Evolutionary conservation across 2,888 invertebrate species (phyloP).

Genomic region (Macrosiphum euphorbiae): DNA sequence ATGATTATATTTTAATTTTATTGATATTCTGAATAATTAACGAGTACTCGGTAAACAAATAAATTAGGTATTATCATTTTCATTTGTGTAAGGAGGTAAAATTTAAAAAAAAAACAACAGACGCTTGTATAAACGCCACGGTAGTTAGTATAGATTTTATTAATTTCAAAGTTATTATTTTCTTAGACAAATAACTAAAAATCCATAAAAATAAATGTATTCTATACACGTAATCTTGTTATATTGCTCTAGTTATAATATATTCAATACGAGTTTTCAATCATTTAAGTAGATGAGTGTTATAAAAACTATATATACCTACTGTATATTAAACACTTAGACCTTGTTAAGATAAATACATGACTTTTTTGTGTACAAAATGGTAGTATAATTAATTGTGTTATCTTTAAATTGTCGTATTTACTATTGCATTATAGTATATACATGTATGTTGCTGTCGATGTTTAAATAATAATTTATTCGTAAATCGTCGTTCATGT

Average conservation of each 20-base stretch:
- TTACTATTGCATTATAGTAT: background rate
- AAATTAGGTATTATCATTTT: background rate
- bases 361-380: conserved; percentile 1
- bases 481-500: background rate
- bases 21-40: background rate
- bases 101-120: background rate
- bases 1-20: conserved; percentile 6
- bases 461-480: background rate
- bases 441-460: background rate
- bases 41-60: background rate
- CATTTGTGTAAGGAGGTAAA: background rate
- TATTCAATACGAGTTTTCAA: conserved; percentile 43
- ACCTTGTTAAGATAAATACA: conserved; percentile 21
- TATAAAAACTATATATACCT: background rate
- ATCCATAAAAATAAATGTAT: conserved; percentile 20
- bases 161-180: background rate
- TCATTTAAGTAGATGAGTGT: conserved; percentile 24
- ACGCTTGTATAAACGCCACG: background rate
- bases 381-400: conserved; percentile 29
- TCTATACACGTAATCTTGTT: background rate
- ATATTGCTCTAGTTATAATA: background rate
- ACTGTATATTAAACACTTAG: conserved; percentile 5
- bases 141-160: background rate
- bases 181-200: background rate
- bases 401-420: background rate